Evolutionary conservation across 2,888 invertebrate genomes (phyloP).

Genomic region (Amphiduros pacificus): DNA sequence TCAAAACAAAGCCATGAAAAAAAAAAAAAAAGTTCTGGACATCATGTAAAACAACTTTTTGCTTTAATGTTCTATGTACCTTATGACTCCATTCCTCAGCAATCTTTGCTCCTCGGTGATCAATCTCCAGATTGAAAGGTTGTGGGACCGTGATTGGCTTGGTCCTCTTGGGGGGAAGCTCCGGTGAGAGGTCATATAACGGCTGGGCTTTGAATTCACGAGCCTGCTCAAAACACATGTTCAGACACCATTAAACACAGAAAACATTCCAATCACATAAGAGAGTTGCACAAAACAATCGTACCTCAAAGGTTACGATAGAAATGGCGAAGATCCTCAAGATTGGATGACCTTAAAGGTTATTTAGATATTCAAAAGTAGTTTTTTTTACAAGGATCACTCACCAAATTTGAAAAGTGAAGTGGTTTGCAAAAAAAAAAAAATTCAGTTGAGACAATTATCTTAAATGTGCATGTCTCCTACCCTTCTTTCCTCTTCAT

Average conservation of each 20-base stretch:
- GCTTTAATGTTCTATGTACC: no score
- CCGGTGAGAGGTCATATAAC: slow-evolving; percentile 64
- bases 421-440: no score
- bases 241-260: not conserved
- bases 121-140: slow-evolving; percentile 54
- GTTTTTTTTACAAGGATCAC: no score
- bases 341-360: no score
- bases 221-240: not conserved
- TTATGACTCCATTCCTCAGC: slow-evolving; percentile 26
- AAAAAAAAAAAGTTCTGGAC: no score
- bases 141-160: slow-evolving; percentile 47
- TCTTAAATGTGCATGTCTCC: not conserved
- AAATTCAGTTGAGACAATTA: no score
- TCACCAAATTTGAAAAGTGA: no score
- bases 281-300: not conserved
- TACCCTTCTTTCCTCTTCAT: slow-evolving; percentile 55
- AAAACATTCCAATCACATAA: not conserved
- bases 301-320: no score
- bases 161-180: slow-evolving; percentile 43
- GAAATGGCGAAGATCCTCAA: not conserved
- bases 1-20: no score
- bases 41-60: no score
- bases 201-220: slow-evolving; percentile 72
- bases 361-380: no score
- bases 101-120: slow-evolving; percentile 40